Conservation (phyloP, 2,888 invertebrate species). For the Perdita meconis region DNA sequence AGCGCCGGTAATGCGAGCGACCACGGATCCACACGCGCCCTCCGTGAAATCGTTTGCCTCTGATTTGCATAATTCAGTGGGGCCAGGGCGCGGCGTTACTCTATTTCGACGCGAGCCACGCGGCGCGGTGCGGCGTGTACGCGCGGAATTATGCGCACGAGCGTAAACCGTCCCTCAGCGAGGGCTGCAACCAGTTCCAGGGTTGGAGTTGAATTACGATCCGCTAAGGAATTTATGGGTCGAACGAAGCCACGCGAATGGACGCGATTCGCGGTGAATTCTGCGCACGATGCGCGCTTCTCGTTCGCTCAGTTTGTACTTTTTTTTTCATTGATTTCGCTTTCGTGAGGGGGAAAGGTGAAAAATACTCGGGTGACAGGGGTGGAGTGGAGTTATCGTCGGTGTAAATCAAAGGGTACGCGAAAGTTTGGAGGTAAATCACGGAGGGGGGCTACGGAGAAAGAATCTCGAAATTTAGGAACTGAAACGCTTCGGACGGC, state of each 20-base stretch:
- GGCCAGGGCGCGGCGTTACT: conserved; percentile 7
- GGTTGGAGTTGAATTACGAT: conserved; percentile 38
- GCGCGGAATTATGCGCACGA: conserved; percentile 23
- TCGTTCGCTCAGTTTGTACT: no score
- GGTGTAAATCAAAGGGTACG: conserved; percentile 43
- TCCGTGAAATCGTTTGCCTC: conserved; percentile 62
- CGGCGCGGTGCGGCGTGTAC: neutral
- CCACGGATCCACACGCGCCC: conserved; percentile 32
- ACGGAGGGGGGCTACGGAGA: neutral
- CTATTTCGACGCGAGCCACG: conserved; percentile 20
- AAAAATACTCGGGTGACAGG: conserved; percentile 2
- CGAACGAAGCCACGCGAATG: conserved; percentile 28
- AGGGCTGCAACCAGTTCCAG: neutral
- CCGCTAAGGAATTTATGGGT: conserved; percentile 44
- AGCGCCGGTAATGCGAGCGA: conserved; percentile 29
- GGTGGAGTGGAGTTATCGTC: conserved; percentile 37
- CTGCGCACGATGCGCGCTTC: neutral
- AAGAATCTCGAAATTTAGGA: conserved; percentile 15
- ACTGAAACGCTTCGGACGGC: neutral
- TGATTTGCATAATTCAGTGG: conserved; percentile 70
- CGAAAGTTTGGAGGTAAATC: conserved; percentile 53
- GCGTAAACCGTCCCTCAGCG: conserved; percentile 1
- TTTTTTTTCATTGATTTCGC: conserved; percentile 4
- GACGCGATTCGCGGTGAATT: conserved; percentile 26
- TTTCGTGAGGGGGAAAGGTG: conserved; percentile 7